Evolutionary conservation across 2,888 invertebrate species (phyloP).

Genomic region (Xanthorhoe designata): DNA sequence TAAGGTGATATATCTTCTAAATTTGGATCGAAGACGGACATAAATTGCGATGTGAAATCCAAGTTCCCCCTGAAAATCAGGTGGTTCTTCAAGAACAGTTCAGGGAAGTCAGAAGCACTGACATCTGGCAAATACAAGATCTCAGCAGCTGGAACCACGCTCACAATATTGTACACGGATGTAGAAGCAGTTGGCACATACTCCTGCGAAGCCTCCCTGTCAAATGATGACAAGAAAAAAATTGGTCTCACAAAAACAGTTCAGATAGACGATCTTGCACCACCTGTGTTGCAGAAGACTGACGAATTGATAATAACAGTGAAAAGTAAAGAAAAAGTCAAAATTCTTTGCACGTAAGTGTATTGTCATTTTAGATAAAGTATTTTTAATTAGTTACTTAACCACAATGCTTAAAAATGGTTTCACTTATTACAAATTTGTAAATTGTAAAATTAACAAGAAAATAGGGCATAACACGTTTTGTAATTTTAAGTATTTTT

Average conservation of each 20-base stretch:
- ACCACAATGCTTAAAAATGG: no score
- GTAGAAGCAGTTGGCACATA: constrained; percentile 32
- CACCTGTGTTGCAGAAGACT: constrained; percentile 14
- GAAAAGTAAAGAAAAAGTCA: constrained; percentile 2
- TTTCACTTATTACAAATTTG: no score
- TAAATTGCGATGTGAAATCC: constrained; percentile 38
- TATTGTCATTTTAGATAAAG: no score
- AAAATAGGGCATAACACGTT: no score
- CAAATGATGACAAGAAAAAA: constrained; percentile 18
- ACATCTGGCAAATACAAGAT: constrained; percentile 28
- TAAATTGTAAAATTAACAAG: no score
- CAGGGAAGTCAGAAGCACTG: constrained; percentile 3
- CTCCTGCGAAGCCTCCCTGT: constrained; percentile 34
- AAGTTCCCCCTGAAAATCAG: constrained; percentile 23
- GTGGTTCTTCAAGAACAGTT: constrained; percentile 32
- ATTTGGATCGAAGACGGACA: constrained; percentile 25
- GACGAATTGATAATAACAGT: constrained; percentile 11
- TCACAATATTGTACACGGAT: constrained; percentile 35
- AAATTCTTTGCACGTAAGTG: constrained; percentile 23
- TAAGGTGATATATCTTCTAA: constrained; percentile 17
- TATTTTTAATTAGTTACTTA: no score
- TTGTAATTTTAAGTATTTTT: no score
- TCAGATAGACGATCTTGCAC: constrained; percentile 22
- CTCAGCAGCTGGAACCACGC: constrained; percentile 26
- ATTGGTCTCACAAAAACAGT: constrained; percentile 17